Evolutionary conservation across 2,888 invertebrate genomes (phyloP), one percentile per base, ranked within the genome.

Genomic region (Callosobruchus maculatus): DNA sequence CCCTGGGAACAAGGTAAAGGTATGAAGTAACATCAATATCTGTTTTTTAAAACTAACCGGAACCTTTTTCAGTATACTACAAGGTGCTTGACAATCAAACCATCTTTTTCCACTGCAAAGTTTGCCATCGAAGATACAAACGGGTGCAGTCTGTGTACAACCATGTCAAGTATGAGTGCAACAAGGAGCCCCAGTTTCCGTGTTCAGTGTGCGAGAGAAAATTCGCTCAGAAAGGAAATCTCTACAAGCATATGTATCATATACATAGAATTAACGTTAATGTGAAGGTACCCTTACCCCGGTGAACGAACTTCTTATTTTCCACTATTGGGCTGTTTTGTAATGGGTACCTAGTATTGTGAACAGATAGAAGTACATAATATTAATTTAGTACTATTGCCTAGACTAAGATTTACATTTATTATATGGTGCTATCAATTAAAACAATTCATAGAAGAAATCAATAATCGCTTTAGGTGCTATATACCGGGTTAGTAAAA

Each of bases 121-220:
- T 75, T 0, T 83, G 83, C 72, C 72, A 76, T 20, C 82, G 82
- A 74, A 77, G 76, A 31, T 83, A 83, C 77, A 82, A 81, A 72
- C 78, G 81, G 71, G 75, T 78, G 68, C 77, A 80, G 21, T 79
- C 80, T 31, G 74, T 80, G 2, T 72, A 75, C 31, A 77, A 72
- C 13, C 79, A 79, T 70, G 75, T 72, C 26, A 77, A 77, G 66
- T 79, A 76, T 26, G 79, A 79, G 72, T 79, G 79, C 67, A 77
- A 78, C 70, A 76, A 74, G 73, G 68, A 71, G 20, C 78, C 79
- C 7, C 81, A 81, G 70, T 81, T 81, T 49, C 68, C 71, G 22
- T 81, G 81, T 68, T 70, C 22, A 7, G 70, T 77, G n/a, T 81
- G 81, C 68, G 73, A 78, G 0, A 82, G 83, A 71, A 81, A 78